phyloP scores from a whole-genome alignment of 2,888 invertebrate genomes.

The Mythimna lalbum region DNA sequence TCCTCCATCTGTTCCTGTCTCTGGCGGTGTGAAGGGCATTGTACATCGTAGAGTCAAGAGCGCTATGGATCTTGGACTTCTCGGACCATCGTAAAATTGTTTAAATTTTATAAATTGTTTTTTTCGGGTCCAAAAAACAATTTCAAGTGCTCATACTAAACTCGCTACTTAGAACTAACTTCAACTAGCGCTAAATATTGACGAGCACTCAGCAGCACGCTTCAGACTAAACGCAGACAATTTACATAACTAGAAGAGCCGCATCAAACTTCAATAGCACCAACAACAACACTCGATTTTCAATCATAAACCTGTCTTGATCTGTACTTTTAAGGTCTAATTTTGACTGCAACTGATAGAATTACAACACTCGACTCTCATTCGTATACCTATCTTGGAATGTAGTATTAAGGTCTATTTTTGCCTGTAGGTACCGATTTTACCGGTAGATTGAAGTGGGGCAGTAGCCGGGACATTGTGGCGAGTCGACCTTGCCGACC shows the following conservation, averaged over 20 bases:
- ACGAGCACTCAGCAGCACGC: conserved; percentile 15
- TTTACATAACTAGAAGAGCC: conserved; percentile 72
- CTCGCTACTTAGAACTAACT: not conserved
- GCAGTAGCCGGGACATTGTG: conserved; percentile 66
- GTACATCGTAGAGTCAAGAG: too few species aligned
- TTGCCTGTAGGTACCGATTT: conserved; percentile 27
- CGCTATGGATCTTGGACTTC: too few species aligned
- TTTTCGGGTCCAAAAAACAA: too few species aligned
- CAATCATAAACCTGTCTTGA: conserved; percentile 18
- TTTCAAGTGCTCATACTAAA: not conserved
- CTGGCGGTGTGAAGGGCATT: too few species aligned
- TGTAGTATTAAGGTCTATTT: conserved; percentile 40
- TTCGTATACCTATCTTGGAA: conserved; percentile 11
- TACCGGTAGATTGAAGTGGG: conserved; percentile 58
- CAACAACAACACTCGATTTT: conserved; percentile 24
- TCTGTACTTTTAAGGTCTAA: conserved; percentile 32
- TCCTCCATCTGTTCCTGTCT: too few species aligned
- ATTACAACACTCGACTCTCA: conserved; percentile 26
- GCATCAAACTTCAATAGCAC: conserved; percentile 21
- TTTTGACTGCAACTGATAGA: conserved; percentile 29
- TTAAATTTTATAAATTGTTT: too few species aligned
- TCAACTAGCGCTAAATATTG: not conserved
- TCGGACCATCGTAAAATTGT: too few species aligned
- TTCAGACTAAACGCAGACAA: conserved; percentile 67
- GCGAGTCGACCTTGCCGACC: conserved; percentile 78